Evolutionary conservation across 2,888 invertebrate species (phyloP).

Genomic region (Apotomis capreana): DNA sequence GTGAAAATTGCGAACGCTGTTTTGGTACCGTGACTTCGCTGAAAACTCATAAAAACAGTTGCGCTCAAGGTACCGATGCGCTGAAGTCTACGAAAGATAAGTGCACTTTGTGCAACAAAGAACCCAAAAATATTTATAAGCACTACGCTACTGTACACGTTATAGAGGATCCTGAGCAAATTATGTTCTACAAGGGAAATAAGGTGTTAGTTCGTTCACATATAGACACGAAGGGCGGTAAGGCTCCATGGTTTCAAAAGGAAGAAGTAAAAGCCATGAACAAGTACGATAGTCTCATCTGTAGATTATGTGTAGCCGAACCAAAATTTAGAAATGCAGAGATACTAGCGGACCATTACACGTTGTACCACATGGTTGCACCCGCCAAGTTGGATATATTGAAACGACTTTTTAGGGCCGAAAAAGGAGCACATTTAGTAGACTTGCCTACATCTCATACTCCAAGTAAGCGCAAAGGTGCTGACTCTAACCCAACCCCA

Average conservation of each 20-base stretch:
- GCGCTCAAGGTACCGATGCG: neutral
- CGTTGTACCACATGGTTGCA: too few relatives aligned
- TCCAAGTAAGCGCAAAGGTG: conserved; percentile 2
- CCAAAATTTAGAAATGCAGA: neutral
- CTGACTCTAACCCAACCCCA: too few relatives aligned
- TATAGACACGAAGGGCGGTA: conserved; percentile 5
- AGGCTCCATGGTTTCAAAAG: conserved; percentile 15
- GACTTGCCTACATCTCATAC: neutral
- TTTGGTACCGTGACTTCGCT: neutral
- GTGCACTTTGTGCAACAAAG: conserved; percentile 14
- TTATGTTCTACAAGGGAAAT: conserved; percentile 12
- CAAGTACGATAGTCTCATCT: conserved; percentile 3
- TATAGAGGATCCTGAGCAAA: conserved; percentile 7
- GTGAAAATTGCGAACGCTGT: conserved; percentile 3
- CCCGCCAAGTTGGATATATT: too few relatives aligned
- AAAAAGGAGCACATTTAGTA: conserved; percentile 2
- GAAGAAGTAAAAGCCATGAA: conserved; percentile 8
- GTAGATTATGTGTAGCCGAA: conserved; percentile 17
- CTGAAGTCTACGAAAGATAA: neutral
- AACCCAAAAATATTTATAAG: neutral
- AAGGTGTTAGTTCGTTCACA: neutral
- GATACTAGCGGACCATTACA: too few relatives aligned
- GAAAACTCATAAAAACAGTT: neutral
- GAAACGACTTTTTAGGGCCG: too few relatives aligned
- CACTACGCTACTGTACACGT: conserved; percentile 1